Conservation (phyloP, 1,140 invertebrate genomes). For the Pseudomyrmex concolor region DNA sequence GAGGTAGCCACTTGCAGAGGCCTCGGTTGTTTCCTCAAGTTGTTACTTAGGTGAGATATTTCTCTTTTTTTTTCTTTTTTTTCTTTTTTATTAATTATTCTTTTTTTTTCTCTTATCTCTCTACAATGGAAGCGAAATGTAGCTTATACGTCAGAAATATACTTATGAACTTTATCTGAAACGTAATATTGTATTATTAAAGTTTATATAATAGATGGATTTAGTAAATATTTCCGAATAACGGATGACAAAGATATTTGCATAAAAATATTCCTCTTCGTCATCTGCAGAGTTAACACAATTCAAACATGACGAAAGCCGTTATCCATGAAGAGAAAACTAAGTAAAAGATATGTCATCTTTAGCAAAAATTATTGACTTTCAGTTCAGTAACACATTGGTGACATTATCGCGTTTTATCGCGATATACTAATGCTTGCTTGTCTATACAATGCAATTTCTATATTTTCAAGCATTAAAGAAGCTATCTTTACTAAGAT, state of each 20-base stretch:
- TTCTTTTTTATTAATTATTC: too few relatives aligned
- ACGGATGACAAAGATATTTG: slow-evolving; percentile 9
- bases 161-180: too few relatives aligned
- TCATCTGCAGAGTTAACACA: neutral
- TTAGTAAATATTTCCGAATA: slow-evolving; percentile 14
- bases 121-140: too few relatives aligned
- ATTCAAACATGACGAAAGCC: neutral
- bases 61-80: neutral
- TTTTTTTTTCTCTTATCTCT: too few relatives aligned
- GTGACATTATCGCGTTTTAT: slow-evolving; percentile 12
- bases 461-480: neutral
- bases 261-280: neutral
- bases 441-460: neutral
- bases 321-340: neutral
- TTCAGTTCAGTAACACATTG: slow-evolving; percentile 10
- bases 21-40: slow-evolving; percentile 93
- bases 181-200: neutral
- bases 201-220: neutral
- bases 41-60: slow-evolving; percentile 89
- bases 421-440: too few relatives aligned
- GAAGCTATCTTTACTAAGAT: neutral
- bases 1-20: slow-evolving; percentile 95
- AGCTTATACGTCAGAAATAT: too few relatives aligned
- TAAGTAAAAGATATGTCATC: neutral
- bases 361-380: slow-evolving; percentile 16